Evolutionary conservation across 1,140 invertebrate species (phyloP).

Genomic region (Ctenoplectra terminalis): DNA sequence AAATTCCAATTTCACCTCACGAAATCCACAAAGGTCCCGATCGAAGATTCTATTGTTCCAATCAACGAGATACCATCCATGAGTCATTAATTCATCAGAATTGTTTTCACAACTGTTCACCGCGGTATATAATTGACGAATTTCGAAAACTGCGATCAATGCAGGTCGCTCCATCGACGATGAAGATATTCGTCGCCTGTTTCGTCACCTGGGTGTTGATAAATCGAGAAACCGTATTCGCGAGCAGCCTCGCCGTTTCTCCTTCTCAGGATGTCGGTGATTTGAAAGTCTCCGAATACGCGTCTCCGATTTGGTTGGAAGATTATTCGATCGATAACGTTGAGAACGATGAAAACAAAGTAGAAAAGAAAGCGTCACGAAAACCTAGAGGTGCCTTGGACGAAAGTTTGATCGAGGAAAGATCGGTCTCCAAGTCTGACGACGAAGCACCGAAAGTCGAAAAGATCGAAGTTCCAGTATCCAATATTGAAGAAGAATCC

Average conservation of each 20-base stretch:
- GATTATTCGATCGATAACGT: neutral
- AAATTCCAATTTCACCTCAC: neutral
- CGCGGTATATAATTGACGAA: conserved; percentile 51
- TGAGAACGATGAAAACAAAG: neutral
- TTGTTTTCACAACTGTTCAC: conserved; percentile 49
- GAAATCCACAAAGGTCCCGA: neutral
- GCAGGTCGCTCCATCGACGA: conserved; percentile 40
- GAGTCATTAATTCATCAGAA: neutral
- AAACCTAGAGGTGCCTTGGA: neutral
- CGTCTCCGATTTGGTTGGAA: neutral
- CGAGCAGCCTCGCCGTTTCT: neutral
- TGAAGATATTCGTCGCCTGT: conserved; percentile 49
- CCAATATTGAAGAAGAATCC: too few species aligned
- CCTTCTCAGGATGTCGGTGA: neutral
- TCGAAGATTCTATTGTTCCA: neutral
- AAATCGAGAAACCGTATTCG: neutral
- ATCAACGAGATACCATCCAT: neutral
- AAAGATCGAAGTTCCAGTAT: neutral
- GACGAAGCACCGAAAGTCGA: too few species aligned
- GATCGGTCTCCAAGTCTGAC: too few species aligned
- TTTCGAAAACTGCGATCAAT: conserved; percentile 21
- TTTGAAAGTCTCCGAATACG: neutral
- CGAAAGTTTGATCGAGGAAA: too few species aligned
- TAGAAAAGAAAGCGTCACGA: conserved; percentile 2
- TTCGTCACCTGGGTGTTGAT: conserved; percentile 30